Evolutionary conservation across 2,113 vertebrate species (phyloP), one percentile per base, ranked within the genome.

Genomic region (Ammodytes marinus): DNA sequence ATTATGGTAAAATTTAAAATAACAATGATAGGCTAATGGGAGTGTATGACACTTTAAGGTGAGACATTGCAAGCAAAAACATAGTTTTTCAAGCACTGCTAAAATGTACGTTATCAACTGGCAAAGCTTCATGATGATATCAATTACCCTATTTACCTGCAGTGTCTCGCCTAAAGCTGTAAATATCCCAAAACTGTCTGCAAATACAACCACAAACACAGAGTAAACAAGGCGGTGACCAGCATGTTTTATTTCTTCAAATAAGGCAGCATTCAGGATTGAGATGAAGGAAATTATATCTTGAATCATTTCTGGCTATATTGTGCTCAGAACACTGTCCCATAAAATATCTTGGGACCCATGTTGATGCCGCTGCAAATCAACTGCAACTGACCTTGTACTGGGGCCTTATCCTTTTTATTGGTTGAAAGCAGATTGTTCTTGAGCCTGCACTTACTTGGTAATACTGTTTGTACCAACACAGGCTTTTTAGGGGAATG

Each of bases 301-400:
- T 79, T 72, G 15, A 77, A 83, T 60, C 61, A 59, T 74, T 69
- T 55, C 53, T 53, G 52, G 74, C 55, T 54, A 69, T 52, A 82
- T 60, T 82, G 49, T 80, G 85, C 71, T 53, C 72, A 76, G 54
- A 78, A 79, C 63, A 80, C 19, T 79, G 70, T 71, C 54, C 65
- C 80, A 86, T 85, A 87, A 87, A 90, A 80, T 65, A 86, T 68
- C 78, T 17, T 39, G 47, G 61, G 74, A 55, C 50, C 68, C 39
- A 85, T 83, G 85, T 83, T 89, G 61, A 84, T 77, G 67, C 74
- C 53, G 76, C 67, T 83, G 82, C 80, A 87, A 91, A 86, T 87
- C 85, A 86, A 82, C 69, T 61, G 72, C 64, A 71, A 66, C 27
- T 80, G 84, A 84, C 87, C 88, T 87, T 85, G 84, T 53, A 75